These are phyloP conservation scores for Lutra lutra DNA, from an alignment of 2,797 vertebrate species.

Conservation along the genomic window DNA sequence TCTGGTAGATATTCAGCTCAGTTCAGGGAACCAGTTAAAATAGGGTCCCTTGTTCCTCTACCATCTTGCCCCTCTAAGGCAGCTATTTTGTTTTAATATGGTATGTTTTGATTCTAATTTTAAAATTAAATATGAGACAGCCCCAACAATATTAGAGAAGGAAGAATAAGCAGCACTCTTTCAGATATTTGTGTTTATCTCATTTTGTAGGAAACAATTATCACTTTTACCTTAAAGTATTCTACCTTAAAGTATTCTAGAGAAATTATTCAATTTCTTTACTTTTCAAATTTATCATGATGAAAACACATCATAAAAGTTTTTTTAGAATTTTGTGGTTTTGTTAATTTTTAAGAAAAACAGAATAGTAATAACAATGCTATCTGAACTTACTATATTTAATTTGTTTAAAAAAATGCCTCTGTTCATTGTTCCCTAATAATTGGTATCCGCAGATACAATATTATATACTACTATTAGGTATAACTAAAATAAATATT, in stretches of 20 bases:
- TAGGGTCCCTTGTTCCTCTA: too few relatives aligned
- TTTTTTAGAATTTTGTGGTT: neutral
- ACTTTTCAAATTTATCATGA: neutral
- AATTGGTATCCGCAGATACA: neutral
- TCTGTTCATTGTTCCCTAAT: neutral
- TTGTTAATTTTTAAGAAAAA: neutral
- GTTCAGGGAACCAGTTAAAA: too few relatives aligned
- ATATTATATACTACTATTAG: neutral
- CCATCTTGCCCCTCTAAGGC: too few relatives aligned
- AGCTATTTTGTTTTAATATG: slow-evolving; percentile 11
- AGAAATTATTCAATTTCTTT: neutral
- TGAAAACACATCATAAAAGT: neutral
- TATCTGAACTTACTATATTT: neutral
- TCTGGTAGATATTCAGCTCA: too few relatives aligned
- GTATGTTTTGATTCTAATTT: neutral
- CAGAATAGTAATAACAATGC: neutral
- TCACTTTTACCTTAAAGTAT: neutral
- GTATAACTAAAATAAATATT: slow-evolving; percentile 36
- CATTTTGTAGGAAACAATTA: neutral
- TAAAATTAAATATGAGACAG: neutral
- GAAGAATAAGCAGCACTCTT: neutral
- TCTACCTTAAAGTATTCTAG: neutral
- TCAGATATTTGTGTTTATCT: neutral
- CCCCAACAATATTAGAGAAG: neutral
- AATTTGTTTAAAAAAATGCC: neutral